Evolutionary conservation across 2,113 vertebrate genomes (phyloP), one percentile per base, ranked within the genome.

Genomic region (Vireo altiloquus): DNA sequence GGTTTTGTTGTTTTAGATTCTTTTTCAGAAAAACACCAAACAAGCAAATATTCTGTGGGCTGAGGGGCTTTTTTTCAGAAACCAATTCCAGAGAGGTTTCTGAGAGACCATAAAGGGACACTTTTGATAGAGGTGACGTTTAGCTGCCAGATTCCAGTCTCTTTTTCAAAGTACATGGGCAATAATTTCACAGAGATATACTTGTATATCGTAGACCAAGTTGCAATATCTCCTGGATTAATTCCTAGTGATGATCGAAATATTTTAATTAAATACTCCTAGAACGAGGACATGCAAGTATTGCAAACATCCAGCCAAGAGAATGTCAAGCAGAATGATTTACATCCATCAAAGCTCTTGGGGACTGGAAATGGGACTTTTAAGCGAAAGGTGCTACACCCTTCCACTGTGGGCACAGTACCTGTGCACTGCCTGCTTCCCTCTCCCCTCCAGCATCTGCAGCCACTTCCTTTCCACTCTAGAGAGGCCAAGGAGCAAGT

Each of bases 321-420:
- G 16, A 52, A 40, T 0, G 1, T 27, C 49, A 79, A 12, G 13
- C 35, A 82, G 35, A 22, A 68, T 25, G 28, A 71, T 79, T 82
- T 74, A 20, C 11, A 24, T 8, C 39, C 37, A 57, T 44, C 56
- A 71, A 75, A 79, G 44, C 35, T 50, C 8, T 13, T 0, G 2
- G 9, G 21, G 13, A 30, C 22, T 30, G 39, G 16, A 61, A 79
- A 37, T 6, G 37, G n/a, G 42, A 39, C 11, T 21, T 42, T 14
- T 9, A 63, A 33, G 25, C 14, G 33, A 42, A 46, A 78, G 16
- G 19, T 13, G 0, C 24, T 25, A 46, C 30, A 47, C 8, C 27
- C 6, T 28, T 30, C 40, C 30, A 0, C 19, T 19, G 7, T 2
- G 0, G 72, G 4, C 31, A 7, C 3, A 10, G 13, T 9, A 22